phyloP scores from a whole-genome alignment of 1,140 invertebrate genomes.

The Cydia pomonella region DNA sequence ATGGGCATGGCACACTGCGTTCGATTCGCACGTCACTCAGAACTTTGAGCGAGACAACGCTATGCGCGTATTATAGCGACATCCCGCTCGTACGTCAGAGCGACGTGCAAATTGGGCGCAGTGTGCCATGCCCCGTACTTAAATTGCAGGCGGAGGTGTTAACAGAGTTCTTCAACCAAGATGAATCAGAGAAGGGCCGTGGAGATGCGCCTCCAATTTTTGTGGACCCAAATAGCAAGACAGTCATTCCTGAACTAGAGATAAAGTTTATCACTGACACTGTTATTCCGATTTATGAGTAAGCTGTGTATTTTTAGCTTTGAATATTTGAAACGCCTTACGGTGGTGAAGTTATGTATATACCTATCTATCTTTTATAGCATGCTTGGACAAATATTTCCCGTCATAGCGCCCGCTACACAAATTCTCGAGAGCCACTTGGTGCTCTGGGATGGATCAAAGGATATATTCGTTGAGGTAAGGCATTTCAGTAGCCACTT shows the following conservation, averaged over 20 bases:
- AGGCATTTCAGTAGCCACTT: neutral
- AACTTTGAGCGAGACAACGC: no score
- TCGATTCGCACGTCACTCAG: no score
- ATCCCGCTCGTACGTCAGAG: no score
- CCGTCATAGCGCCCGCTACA: slow-evolving; percentile 54
- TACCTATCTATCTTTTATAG: slow-evolving; percentile 45
- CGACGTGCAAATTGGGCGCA: no score
- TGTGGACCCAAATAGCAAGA: slow-evolving; percentile 90
- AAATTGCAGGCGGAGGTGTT: slow-evolving; percentile 87
- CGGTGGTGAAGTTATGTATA: neutral
- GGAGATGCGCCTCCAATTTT: slow-evolving; percentile 87
- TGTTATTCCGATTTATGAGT: slow-evolving; percentile 71
- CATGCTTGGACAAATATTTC: slow-evolving; percentile 62
- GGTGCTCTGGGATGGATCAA: slow-evolving; percentile 67
- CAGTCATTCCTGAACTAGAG: slow-evolving; percentile 91
- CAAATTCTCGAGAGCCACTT: slow-evolving; percentile 72
- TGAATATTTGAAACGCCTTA: neutral
- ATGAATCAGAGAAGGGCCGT: slow-evolving; percentile 91
- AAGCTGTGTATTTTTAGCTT: slow-evolving; percentile 30
- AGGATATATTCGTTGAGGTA: slow-evolving; percentile 66
- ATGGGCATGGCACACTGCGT: no score
- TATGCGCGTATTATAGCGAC: no score
- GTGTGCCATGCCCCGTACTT: no score
- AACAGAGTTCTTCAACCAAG: slow-evolving; percentile 94
- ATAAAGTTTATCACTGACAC: slow-evolving; percentile 87